phyloP scores from a whole-genome alignment of 37 sponge, comb jelly and placozoan species.

The Ephydatia muelleri region DNA sequence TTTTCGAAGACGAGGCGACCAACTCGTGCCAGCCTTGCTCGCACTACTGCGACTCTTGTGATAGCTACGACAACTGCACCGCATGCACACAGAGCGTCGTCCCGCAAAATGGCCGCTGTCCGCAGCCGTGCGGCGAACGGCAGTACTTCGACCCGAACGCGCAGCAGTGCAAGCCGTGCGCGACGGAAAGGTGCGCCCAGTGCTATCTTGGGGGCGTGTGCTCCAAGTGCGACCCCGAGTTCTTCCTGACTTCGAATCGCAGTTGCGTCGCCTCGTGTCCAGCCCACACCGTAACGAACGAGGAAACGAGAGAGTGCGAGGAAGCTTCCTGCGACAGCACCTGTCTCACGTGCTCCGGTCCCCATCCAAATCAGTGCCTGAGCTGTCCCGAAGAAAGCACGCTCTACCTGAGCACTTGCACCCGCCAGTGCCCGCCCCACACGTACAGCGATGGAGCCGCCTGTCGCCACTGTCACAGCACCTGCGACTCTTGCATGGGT shows the following conservation, averaged over 20 bases:
- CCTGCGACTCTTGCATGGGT: constrained; percentile 59
- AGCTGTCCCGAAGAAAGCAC: constrained; percentile 15
- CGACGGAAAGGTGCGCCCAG: constrained; percentile 3
- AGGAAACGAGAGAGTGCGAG: constrained; percentile 6
- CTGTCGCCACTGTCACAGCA: constrained; percentile 47
- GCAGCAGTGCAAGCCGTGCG: constrained; percentile 37
- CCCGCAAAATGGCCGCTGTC: constrained; percentile 33
- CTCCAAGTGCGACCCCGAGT: constrained; percentile 8
- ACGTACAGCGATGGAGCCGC: constrained; percentile 7
- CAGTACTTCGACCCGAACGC: constrained; percentile 32
- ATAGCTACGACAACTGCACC: constrained; percentile 7
- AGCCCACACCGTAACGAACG: constrained; percentile 13
- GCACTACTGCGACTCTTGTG: constrained; percentile 24
- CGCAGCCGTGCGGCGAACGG: constrained; percentile 29
- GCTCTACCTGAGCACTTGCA: constrained; percentile 17
- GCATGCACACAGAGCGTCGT: constrained; percentile 10
- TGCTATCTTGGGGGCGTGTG: constrained; percentile 33
- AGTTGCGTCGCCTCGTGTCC: constrained; percentile 46
- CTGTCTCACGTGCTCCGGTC: constrained; percentile 58
- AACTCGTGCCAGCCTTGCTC: constrained; percentile 12
- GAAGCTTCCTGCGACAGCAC: constrained; percentile 30
- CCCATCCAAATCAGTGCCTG: constrained; percentile 20
- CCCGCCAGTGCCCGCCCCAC: constrained; percentile 34
- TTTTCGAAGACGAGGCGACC: constrained; percentile 6
- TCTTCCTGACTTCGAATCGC: constrained; percentile 26